These are phyloP conservation scores for Napeogenes sylphis DNA, from an alignment of 2,888 invertebrate genomes.

Conservation along the genomic window DNA sequence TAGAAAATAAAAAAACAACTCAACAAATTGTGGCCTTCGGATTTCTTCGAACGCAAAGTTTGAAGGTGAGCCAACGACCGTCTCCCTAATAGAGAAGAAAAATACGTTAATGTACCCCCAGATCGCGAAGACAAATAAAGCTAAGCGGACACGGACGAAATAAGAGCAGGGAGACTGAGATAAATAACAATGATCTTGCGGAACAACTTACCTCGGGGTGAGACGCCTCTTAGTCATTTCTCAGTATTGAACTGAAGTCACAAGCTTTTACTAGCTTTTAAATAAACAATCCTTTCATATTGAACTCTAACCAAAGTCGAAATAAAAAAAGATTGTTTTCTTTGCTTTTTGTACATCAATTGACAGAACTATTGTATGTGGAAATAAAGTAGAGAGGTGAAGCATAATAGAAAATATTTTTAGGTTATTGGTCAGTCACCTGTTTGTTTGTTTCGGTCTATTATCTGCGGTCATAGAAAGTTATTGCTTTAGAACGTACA, in stretches of 20 bases:
- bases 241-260: slow-evolving; percentile 13
- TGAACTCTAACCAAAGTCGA: neutral
- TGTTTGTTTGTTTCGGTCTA: slow-evolving; percentile 3
- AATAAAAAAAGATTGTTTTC: too few species aligned
- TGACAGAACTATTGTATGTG: too few species aligned
- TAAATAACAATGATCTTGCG: slow-evolving; percentile 73
- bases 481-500: slow-evolving; percentile 3
- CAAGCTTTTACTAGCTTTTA: slow-evolving; percentile 7
- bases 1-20: slow-evolving; percentile 69
- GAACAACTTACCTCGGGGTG: slow-evolving; percentile 41
- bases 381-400: too few species aligned
- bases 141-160: slow-evolving; percentile 69
- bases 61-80: slow-evolving; percentile 71
- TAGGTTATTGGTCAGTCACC: neutral
- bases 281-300: neutral
- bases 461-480: slow-evolving; percentile 4
- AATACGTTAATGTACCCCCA: slow-evolving; percentile 77
- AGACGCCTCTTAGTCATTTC: slow-evolving; percentile 22
- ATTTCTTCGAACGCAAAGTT: slow-evolving; percentile 66
- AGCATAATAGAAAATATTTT: neutral
- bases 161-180: slow-evolving; percentile 70
- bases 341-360: too few species aligned
- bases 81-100: slow-evolving; percentile 76
- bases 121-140: slow-evolving; percentile 76
- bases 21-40: slow-evolving; percentile 58